Evolutionary conservation across 1,140 invertebrate genomes (phyloP).

Genomic region (Mizuhopecten yessoensis): DNA sequence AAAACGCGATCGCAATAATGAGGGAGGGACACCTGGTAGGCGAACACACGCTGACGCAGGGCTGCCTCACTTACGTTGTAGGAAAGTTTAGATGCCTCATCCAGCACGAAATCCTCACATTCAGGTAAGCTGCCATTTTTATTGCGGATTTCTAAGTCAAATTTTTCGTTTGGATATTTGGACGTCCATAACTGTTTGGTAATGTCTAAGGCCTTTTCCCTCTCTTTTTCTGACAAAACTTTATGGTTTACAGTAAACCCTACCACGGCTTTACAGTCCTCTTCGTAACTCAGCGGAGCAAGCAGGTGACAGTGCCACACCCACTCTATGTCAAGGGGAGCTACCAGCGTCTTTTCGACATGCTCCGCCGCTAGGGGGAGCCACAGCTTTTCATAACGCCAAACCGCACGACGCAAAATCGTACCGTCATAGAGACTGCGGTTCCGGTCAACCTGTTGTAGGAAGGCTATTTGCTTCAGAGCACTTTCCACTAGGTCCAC

Average conservation of each 20-base stretch:
- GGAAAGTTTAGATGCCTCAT: slow-evolving; percentile 66
- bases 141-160: slow-evolving; percentile 67
- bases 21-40: slow-evolving; percentile 84
- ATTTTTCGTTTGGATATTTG: slow-evolving; percentile 72
- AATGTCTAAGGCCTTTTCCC: slow-evolving; percentile 67
- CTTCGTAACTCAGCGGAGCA: slow-evolving; percentile 82
- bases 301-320: slow-evolving; percentile 85
- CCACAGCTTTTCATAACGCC: slow-evolving; percentile 84
- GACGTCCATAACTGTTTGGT: slow-evolving; percentile 68
- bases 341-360: slow-evolving; percentile 73
- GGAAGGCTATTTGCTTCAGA: slow-evolving; percentile 69
- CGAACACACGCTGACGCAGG: slow-evolving; percentile 81
- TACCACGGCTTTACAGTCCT: slow-evolving; percentile 82
- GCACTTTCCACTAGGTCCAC: slow-evolving; percentile 65
- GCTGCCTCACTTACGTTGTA: slow-evolving; percentile 83
- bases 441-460: slow-evolving; percentile 68
- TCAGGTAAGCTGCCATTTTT: background rate
- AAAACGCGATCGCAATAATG: slow-evolving; percentile 84
- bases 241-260: slow-evolving; percentile 82
- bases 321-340: slow-evolving; percentile 85
- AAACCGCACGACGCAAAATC: slow-evolving; percentile 78
- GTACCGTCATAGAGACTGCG: slow-evolving; percentile 65
- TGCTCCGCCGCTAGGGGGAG: slow-evolving; percentile 82
- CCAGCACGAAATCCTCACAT: background rate
- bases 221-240: slow-evolving; percentile 74